A percentile compares a stretch with the other conserved stretches of the same genome.
phyloP scores from a whole-genome alignment of 2,113 vertebrate species.

The Pseudorasbora parva region DNA sequence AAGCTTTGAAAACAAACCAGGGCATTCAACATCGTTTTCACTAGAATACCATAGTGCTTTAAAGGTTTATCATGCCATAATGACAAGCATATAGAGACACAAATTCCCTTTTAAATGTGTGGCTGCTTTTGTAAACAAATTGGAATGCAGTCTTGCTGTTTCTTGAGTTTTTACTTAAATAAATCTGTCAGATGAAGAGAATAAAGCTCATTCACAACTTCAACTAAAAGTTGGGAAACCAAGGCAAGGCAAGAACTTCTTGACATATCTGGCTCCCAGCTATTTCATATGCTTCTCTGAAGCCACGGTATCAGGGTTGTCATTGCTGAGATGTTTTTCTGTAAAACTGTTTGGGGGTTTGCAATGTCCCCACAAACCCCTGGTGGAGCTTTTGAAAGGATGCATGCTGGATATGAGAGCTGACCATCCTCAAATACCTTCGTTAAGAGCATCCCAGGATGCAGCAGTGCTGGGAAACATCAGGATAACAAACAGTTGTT shows the following conservation, averaged over 20 bases:
- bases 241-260: background rate
- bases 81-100: background rate
- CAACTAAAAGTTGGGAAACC: background rate
- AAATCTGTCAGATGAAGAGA: background rate
- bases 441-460: background rate
- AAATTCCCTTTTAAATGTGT: background rate
- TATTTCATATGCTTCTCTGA: background rate
- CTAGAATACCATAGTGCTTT: background rate
- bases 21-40: background rate
- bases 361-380: slow-evolving; percentile 8
- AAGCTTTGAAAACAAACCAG: slow-evolving; percentile 23
- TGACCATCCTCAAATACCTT: slow-evolving; percentile 16
- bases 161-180: background rate
- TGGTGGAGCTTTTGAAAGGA: background rate
- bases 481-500: slow-evolving; percentile 13
- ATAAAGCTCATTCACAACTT: background rate
- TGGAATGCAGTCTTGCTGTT: background rate
- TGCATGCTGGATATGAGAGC: slow-evolving; percentile 13
- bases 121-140: background rate
- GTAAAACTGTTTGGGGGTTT: background rate
- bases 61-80: slow-evolving; percentile 1
- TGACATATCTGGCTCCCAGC: slow-evolving; percentile 18
- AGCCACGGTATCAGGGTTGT: background rate
- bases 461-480: slow-evolving; percentile 11
- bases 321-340: slow-evolving; percentile 19